phyloP scores from a whole-genome alignment of 2,113 vertebrate species.

The Rattus rattus region DNA sequence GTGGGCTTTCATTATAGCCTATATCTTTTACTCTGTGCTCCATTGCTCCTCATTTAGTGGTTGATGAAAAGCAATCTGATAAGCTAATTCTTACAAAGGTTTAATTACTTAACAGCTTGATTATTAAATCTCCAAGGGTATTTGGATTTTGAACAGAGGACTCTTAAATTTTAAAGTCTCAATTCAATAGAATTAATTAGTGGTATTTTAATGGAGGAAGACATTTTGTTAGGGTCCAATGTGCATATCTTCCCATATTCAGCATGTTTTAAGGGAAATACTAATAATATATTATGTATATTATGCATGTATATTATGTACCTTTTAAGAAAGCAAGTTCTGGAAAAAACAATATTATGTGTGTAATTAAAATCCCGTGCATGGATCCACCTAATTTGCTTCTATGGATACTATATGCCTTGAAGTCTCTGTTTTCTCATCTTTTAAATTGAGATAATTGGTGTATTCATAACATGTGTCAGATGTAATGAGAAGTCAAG shows the following conservation, averaged over 20 bases:
- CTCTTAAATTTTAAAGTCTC: slow-evolving; percentile 68
- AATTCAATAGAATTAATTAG: slow-evolving; percentile 73
- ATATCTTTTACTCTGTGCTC: slow-evolving; percentile 69
- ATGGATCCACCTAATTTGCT: neutral
- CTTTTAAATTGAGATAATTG: neutral
- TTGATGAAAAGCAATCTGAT: slow-evolving; percentile 79
- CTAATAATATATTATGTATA: neutral
- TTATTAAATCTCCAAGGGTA: slow-evolving; percentile 81
- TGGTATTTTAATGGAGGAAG: neutral
- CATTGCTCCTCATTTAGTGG: slow-evolving; percentile 75
- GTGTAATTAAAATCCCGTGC: neutral
- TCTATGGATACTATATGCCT: neutral
- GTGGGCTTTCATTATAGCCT: neutral
- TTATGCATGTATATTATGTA: no score
- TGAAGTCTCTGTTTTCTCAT: neutral
- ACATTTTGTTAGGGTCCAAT: slow-evolving; percentile 41
- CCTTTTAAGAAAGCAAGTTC: neutral
- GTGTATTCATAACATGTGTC: neutral
- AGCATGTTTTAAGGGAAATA: neutral
- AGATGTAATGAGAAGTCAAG: neutral
- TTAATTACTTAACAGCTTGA: slow-evolving; percentile 82
- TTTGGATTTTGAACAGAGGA: slow-evolving; percentile 79
- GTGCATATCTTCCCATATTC: neutral
- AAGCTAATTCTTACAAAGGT: slow-evolving; percentile 76
- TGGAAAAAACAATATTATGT: neutral